Conservation (phyloP, 2,888 invertebrate genomes). For the Hypselothyrea guttata region DNA sequence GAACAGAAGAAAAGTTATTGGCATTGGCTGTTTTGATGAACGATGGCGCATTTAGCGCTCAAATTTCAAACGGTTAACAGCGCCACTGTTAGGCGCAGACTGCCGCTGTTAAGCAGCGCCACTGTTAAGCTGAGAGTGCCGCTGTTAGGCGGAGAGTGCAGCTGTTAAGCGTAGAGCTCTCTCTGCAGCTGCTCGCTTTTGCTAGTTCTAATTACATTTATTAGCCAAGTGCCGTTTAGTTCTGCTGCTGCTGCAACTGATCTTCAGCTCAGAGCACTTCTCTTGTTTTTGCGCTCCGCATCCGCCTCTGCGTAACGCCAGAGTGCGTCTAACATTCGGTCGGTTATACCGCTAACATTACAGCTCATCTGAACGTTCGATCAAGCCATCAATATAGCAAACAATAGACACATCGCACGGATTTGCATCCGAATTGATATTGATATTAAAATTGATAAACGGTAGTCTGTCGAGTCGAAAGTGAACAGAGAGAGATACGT, state of each 20-base stretch:
- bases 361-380: constrained; percentile 35
- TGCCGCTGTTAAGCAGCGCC: constrained; percentile 10
- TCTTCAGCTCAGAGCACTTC: constrained; percentile 31
- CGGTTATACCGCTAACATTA: constrained; percentile 55
- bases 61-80: constrained; percentile 3
- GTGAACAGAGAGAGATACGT: constrained; percentile 60
- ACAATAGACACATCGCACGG: constrained; percentile 55
- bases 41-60: constrained; percentile 17
- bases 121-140: constrained; percentile 8
- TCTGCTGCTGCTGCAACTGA: constrained; percentile 27
- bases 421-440: constrained; percentile 76
- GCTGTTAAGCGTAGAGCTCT: not conserved
- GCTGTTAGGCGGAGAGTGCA: not conserved
- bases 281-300: constrained; percentile 32
- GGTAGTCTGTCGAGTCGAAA: constrained; percentile 68
- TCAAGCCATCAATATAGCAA: constrained; percentile 51
- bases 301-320: constrained; percentile 34
- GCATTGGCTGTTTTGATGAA: constrained; percentile 46
- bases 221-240: constrained; percentile 71
- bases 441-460: constrained; percentile 73
- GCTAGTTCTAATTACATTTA: constrained; percentile 61
- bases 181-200: constrained; percentile 16
- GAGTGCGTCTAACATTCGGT: not conserved
- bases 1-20: constrained; percentile 22
- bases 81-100: constrained; percentile 9